phyloP scores from a whole-genome alignment of 2,797 vertebrate species.

The Jordanella pulchra region DNA sequence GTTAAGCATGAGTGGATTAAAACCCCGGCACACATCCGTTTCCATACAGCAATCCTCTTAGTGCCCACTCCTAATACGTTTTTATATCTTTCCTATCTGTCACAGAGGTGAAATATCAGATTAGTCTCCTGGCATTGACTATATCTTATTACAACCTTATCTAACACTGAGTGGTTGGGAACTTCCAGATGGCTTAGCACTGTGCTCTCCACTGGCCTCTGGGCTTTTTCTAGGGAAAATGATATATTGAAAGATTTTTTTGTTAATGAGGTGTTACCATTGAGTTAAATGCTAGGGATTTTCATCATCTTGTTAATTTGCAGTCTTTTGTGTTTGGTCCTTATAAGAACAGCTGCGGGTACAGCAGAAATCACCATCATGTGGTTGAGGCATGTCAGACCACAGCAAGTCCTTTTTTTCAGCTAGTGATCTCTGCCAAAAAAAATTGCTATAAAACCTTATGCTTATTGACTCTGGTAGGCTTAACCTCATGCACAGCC shows the following conservation, averaged over 20 bases:
- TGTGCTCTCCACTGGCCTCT: constrained; percentile 13
- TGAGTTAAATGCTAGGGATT: constrained; percentile 45
- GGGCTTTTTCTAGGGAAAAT: constrained; percentile 46
- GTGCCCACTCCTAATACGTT: constrained; percentile 81
- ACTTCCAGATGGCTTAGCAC: constrained; percentile 29
- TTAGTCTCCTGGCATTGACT: constrained; percentile 80
- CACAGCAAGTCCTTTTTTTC: constrained; percentile 15
- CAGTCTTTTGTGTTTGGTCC: constrained; percentile 40
- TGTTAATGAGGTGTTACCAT: constrained; percentile 6
- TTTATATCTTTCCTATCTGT: constrained; percentile 83
- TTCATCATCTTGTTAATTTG: constrained; percentile 48
- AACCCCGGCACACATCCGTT: constrained; percentile 78
- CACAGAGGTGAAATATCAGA: constrained; percentile 83
- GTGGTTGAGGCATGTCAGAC: constrained; percentile 11
- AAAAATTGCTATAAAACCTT: constrained; percentile 26
- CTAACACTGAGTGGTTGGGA: constrained; percentile 66
- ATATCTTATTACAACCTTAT: constrained; percentile 85
- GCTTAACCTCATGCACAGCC: constrained; percentile 12
- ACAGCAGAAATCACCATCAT: constrained; percentile 8
- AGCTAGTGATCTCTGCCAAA: constrained; percentile 13
- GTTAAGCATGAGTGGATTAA: constrained; percentile 84
- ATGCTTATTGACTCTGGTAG: constrained; percentile 40
- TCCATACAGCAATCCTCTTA: constrained; percentile 85
- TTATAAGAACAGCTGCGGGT: constrained; percentile 20
- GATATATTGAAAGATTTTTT: constrained; percentile 24